Conservation (phyloP, 2,797 vertebrate species). For the Rhinophrynus dorsalis region DNA sequence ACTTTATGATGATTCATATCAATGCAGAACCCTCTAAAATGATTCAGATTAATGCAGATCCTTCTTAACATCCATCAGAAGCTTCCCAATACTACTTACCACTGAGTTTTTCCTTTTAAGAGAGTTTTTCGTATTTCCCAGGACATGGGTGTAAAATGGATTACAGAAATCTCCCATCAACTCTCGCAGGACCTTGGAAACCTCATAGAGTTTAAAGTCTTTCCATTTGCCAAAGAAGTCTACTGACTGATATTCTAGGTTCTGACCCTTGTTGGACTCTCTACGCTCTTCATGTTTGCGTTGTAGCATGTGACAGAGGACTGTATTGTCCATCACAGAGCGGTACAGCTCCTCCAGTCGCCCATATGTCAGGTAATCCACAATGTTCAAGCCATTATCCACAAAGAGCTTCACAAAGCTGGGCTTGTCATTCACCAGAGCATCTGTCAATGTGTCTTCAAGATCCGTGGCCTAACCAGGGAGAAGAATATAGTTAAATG, state of each 20-base stretch:
- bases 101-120: constrained; percentile 59
- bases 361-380: constrained; percentile 76
- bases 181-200: constrained; percentile 73
- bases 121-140: constrained; percentile 51
- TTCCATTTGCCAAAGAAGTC: constrained; percentile 24
- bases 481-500: background rate
- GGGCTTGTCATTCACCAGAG: constrained; percentile 82
- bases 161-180: constrained; percentile 79
- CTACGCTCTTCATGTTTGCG: constrained; percentile 59
- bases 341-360: constrained; percentile 77
- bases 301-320: constrained; percentile 70
- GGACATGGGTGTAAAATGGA: constrained; percentile 65
- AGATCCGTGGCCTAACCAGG: constrained; percentile 77
- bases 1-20: too few relatives aligned
- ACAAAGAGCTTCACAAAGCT: constrained; percentile 87
- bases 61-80: too few relatives aligned
- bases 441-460: constrained; percentile 82
- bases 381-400: constrained; percentile 79
- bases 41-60: too few relatives aligned
- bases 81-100: constrained; percentile 56
- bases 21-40: too few relatives aligned
- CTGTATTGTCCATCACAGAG: constrained; percentile 65
- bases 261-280: background rate
- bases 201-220: constrained; percentile 68
- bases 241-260: constrained; percentile 5